Conservation (phyloP, 2,888 invertebrate genomes). For the Harpalus rufipes region DNA sequence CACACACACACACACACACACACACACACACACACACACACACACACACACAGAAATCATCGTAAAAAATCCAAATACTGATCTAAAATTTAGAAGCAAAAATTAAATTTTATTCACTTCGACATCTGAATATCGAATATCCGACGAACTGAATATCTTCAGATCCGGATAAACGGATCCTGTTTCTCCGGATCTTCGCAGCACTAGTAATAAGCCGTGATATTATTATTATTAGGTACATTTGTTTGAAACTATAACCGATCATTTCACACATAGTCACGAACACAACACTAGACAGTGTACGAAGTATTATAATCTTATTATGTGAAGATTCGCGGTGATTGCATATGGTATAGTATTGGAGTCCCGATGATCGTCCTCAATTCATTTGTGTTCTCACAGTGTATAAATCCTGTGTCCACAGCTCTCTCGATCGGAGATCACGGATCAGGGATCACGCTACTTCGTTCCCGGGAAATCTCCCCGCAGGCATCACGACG, state of each 20-base stretch:
- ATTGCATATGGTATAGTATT: too few species aligned
- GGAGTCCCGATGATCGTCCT: neutral
- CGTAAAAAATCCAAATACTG: too few species aligned
- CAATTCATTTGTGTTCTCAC: neutral
- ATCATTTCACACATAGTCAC: neutral
- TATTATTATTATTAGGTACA: neutral
- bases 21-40: too few species aligned
- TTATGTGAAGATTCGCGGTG: neutral
- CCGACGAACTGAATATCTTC: too few species aligned
- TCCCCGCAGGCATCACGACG: constrained; percentile 49
- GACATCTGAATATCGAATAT: too few species aligned
- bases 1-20: too few species aligned
- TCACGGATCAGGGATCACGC: constrained; percentile 60
- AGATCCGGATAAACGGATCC: too few species aligned
- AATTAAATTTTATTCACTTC: too few species aligned
- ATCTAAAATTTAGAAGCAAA: too few species aligned
- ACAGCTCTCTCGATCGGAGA: constrained; percentile 46
- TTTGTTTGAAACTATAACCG: neutral
- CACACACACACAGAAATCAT: too few species aligned
- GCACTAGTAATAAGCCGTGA: too few species aligned
- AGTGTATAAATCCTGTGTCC: constrained; percentile 44
- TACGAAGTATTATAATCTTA: neutral
- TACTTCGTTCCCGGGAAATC: constrained; percentile 62
- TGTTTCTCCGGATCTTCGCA: too few species aligned
- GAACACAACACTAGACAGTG: neutral